Evolutionary conservation across 2,113 vertebrate species (phyloP), one percentile per base, ranked within the genome.

Genomic region (Egretta garzetta): DNA sequence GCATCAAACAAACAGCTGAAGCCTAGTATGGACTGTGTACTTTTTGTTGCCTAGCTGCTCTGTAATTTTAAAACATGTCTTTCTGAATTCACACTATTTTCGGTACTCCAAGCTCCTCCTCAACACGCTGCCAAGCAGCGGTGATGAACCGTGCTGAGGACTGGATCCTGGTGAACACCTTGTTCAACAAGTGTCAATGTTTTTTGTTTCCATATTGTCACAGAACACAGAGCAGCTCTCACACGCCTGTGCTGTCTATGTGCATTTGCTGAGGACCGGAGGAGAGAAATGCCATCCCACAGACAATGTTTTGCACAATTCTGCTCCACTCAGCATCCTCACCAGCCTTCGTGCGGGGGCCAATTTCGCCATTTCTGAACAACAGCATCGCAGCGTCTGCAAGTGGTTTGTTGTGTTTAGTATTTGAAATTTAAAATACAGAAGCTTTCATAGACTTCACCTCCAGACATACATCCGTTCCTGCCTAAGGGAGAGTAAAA

Each of bases 271-370:
- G 23, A n/a, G 47, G 10, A 63, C 20, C 18, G 1, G 2, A 45
- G 55, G 12, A 41, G 27, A 0, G 27, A 0, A 0, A 20, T 12
- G 23, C 15, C 6, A 3, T 8, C 37, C 58, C 14, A 0, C 3
- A 2, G 52, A 45, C 11, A 26, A 6, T 0, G 3, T n/a, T 41
- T 43, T 19, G 27, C 3, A 15, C 17, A 5, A 1, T 27, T 76
- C 19, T 12, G 22, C 47, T 66, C 50, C 52, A 20, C 28, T 49
- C 56, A 28, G 41, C 62, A 47, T 22, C 49, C 56, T 37, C 13
- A 0, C 32, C 2, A 2, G 35, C 30, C 26, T 45, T 68, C 8
- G 3, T 6, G 33, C 3, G 2, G 30, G 50, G 35, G 14, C 33
- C 11, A 71, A 14, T 66, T 66, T 49, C 47, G 19, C 28, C 47